These are phyloP conservation scores for Drosophila tripunctata DNA, from an alignment of 2,888 invertebrate species.

Conservation along the genomic window DNA sequence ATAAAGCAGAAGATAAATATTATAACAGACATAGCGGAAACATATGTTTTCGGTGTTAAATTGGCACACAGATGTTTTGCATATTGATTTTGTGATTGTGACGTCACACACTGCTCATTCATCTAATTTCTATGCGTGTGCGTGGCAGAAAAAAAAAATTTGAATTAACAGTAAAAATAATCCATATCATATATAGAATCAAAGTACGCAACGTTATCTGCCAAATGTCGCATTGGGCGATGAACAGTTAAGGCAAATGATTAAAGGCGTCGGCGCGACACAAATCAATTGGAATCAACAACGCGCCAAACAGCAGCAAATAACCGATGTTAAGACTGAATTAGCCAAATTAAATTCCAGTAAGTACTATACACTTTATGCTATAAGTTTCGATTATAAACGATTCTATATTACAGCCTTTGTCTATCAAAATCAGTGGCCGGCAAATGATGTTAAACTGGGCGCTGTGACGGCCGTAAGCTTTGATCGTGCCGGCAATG, in stretches of 20 bases:
- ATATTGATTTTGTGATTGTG: constrained; percentile 56
- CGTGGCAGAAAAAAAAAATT: constrained; percentile 41
- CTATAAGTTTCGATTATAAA: too few relatives aligned
- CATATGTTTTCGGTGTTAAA: constrained; percentile 43
- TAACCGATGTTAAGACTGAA: constrained; percentile 80
- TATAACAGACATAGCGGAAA: neutral
- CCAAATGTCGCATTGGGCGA: constrained; percentile 53
- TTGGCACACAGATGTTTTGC: constrained; percentile 43
- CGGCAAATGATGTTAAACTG: constrained; percentile 85
- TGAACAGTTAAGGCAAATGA: constrained; percentile 81
- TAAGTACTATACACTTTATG: too few relatives aligned
- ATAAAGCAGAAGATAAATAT: neutral
- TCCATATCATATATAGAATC: constrained; percentile 62
- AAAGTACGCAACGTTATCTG: constrained; percentile 73
- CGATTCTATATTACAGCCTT: constrained; percentile 85
- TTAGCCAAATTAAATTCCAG: constrained; percentile 82
- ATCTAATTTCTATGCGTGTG: neutral
- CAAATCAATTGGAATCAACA: constrained; percentile 80
- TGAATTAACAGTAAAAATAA: constrained; percentile 15
- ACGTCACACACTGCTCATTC: constrained; percentile 34
- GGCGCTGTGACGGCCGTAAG: constrained; percentile 94
- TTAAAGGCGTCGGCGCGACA: constrained; percentile 77
- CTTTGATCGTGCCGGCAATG: constrained; percentile 89
- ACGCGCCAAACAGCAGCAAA: constrained; percentile 67
- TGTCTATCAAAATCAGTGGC: constrained; percentile 86